phyloP scores from a whole-genome alignment of 30 jellyfish, hydroid and myxozoan species.

The Pseudorhiza aurosa region DNA sequence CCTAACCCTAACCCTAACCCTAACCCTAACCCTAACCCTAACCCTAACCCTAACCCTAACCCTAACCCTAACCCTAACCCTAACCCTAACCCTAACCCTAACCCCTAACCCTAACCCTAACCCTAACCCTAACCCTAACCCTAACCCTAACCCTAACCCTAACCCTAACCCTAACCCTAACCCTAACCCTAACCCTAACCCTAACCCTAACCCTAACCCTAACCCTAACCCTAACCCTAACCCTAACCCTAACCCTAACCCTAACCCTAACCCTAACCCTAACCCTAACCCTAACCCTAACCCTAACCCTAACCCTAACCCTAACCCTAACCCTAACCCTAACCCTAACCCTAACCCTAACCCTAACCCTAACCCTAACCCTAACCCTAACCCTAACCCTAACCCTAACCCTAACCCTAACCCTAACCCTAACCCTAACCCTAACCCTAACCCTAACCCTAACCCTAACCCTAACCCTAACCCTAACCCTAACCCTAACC shows the following conservation, averaged over 20 bases:
- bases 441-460: too few species aligned
- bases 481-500: too few species aligned
- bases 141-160: slow-evolving; percentile 14
- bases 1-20: background rate
- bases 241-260: slow-evolving; percentile 16
- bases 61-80: background rate
- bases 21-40: background rate
- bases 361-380: slow-evolving; percentile 29
- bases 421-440: slow-evolving; percentile 59
- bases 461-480: too few species aligned
- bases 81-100: background rate
- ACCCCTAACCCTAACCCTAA: background rate
- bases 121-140: background rate
- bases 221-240: background rate
- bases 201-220: slow-evolving; percentile 12
- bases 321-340: slow-evolving; percentile 5
- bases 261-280: background rate
- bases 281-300: background rate
- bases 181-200: slow-evolving; percentile 19
- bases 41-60: background rate
- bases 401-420: slow-evolving; percentile 62
- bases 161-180: slow-evolving; percentile 14
- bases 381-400: slow-evolving; percentile 42
- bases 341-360: slow-evolving; percentile 21
- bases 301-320: slow-evolving; percentile 3